Evolutionary conservation across 2,113 vertebrate genomes (phyloP), one percentile per base, ranked within the genome.

Genomic region (Ceratotherium simum): DNA sequence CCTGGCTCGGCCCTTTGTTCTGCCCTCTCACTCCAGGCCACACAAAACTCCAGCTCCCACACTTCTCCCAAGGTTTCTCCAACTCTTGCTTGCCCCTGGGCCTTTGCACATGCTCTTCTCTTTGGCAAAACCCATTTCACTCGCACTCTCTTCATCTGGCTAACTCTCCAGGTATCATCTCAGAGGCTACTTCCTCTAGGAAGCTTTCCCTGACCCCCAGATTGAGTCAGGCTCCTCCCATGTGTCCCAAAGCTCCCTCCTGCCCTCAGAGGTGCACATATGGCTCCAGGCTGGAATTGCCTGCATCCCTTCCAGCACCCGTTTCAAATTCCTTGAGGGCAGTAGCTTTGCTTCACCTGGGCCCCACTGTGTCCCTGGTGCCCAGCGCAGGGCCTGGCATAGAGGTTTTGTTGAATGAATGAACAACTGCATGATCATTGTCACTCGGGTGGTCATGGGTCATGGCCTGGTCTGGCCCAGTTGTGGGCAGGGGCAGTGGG

Each of bases 151-250:
- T 78, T 33, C 60, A 85, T 51, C 58, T 81, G 82, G 81, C 70
- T 69, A 29, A 70, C 29, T 39, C 72, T 89, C 25, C 20, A 21
- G 54, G n/a, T 17, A 64, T 42, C 76, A 48, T 9, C 62, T 72
- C 89, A 62, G 84, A 96, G 56, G 69, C 31, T 7, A 9, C 46
- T 90, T 92, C 48, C 46, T 90, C 46, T 39, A 31, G 56, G 84
- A 83, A 94, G 88, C 13, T 23, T 88, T 60, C 23, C 29, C 58
- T 69, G 33, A 94, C 9, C 14, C 29, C 2, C 2, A 67, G 62
- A 20, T 31, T 80, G 89, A 91, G n/a, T 91, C 64, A 21, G 64
- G 17, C 17, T 64, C 54, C n/a, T 75, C 79, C n/a, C 9, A 4
- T n/a, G 4, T 10, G 46, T 29, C 67, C 84, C 54, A 5, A 62